Conservation (phyloP, 2,797 vertebrate genomes). For the Enteromius fasciolatus region DNA sequence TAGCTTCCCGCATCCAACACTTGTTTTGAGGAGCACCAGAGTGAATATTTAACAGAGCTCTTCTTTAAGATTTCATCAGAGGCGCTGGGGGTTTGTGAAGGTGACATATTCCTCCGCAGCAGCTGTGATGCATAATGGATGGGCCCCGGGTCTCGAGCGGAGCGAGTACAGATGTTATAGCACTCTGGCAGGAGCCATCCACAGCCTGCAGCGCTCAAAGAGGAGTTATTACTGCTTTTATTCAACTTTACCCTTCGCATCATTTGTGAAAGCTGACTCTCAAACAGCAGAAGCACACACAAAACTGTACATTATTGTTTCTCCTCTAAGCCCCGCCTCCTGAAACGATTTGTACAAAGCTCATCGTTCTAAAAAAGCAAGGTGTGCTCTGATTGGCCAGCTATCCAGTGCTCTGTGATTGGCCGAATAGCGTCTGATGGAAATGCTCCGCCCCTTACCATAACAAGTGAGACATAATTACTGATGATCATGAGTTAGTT, state of each 20-base stretch:
- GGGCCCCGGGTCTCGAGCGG: not conserved
- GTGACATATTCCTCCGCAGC: conserved; percentile 26
- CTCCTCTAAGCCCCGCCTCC: too few relatives aligned
- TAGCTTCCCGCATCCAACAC: conserved; percentile 18
- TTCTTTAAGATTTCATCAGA: conserved; percentile 35
- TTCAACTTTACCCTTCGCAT: too few relatives aligned
- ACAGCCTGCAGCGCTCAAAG: not conserved
- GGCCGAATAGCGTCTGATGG: too few relatives aligned
- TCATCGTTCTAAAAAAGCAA: too few relatives aligned
- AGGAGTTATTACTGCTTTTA: not conserved
- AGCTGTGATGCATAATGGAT: conserved; percentile 43
- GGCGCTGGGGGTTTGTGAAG: not conserved
- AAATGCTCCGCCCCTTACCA: too few relatives aligned
- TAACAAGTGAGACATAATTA: too few relatives aligned
- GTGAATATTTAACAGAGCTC: conserved; percentile 35
- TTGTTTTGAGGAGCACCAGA: not conserved
- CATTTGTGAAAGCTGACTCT: not conserved
- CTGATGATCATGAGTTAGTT: too few relatives aligned
- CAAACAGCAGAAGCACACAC: not conserved
- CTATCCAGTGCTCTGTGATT: too few relatives aligned
- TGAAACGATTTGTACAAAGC: too few relatives aligned
- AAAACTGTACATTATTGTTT: too few relatives aligned
- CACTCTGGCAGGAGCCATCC: conserved; percentile 2
- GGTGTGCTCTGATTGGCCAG: too few relatives aligned
- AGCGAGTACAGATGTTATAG: conserved; percentile 8